Conservation (phyloP, 2,113 vertebrate genomes). For the Heloderma charlesbogerti region DNA sequence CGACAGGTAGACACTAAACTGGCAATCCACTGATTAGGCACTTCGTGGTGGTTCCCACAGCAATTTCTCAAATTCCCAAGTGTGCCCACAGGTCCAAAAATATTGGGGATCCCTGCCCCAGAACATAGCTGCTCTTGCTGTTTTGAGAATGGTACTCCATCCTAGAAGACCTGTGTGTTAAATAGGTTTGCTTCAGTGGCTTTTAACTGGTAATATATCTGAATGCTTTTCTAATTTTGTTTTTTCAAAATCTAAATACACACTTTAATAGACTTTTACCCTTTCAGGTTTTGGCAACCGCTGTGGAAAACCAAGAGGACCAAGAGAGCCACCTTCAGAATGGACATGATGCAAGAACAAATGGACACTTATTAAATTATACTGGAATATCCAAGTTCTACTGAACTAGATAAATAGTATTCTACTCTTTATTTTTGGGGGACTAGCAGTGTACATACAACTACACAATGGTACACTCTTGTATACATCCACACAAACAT, state of each 20-base stretch:
- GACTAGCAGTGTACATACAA: slow-evolving; percentile 84
- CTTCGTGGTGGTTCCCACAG: too few relatives aligned
- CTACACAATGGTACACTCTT: slow-evolving; percentile 77
- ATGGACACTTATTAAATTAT: slow-evolving; percentile 73
- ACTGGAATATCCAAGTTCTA: slow-evolving; percentile 86
- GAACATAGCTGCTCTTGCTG: background rate
- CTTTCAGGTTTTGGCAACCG: slow-evolving; percentile 89
- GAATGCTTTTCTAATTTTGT: background rate
- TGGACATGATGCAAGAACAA: slow-evolving; percentile 88
- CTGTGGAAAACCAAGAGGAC: slow-evolving; percentile 91
- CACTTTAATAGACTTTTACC: slow-evolving; percentile 33
- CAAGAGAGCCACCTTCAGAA: slow-evolving; percentile 88
- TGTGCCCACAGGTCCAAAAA: too few relatives aligned
- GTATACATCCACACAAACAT: slow-evolving; percentile 70
- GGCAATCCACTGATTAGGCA: too few relatives aligned
- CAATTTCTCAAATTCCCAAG: too few relatives aligned
- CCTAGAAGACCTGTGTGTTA: background rate
- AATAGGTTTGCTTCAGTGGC: background rate
- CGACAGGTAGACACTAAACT: too few relatives aligned
- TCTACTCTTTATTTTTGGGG: slow-evolving; percentile 74
- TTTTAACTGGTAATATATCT: background rate
- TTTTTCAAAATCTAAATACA: fast-evolving
- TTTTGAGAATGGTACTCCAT: background rate
- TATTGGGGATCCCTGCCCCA: too few relatives aligned
- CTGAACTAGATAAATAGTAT: slow-evolving; percentile 78